Base-by-base conservation (phyloP, 2,888 invertebrate species). In the Eupithecia tripunctaria region DNA sequence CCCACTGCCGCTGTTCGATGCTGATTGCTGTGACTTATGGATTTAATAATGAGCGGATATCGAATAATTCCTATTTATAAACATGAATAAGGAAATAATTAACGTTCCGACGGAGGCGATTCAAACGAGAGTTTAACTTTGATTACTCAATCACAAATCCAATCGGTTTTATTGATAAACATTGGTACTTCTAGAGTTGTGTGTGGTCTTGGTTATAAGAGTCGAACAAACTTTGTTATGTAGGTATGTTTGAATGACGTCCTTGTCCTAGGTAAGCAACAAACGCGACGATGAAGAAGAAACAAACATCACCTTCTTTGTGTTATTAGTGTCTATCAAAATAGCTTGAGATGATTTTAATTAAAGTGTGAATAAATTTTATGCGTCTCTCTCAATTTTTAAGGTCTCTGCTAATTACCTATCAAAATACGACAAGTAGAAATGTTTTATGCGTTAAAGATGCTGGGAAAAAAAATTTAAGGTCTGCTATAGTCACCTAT, bases 11-110 rank as follows among this genome's bases (percentile, higher is more conserved):
- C 82, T 82, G 84, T 83, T 83, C 82, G 77, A 80, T 87, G 84
- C 82, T 84, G 85, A 86, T 87, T 86, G 83, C 85, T 85, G 85
- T 86, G 82, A 86, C 86, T 86, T 88, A 86, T 86, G 82, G 85
- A 84, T 86, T 85, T 84, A 82, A 85, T 83, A 86, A 83, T 86
- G 84, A 82, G 78, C 80, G 84, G 80, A 82, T 83, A 81, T 76
- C 74, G 78, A 75, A 78, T 81, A 74, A 69, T 73, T 72, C 71
- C 67, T 77, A 67, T 72, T 68, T 70, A 75, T 74, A 73, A 70
- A 71, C 62, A 73, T 66, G 64, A 72, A 73, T 71, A 69, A 67
- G 80, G 79, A 82, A 79, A 79, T 70, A 72, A 76, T 76, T 69
- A 78, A 73, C 59, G 72, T 67, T 70, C 67, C 56, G 27, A 27